These are phyloP conservation scores for Portevinia maculata DNA, from an alignment of 2,888 invertebrate genomes.

Conservation along the genomic window DNA sequence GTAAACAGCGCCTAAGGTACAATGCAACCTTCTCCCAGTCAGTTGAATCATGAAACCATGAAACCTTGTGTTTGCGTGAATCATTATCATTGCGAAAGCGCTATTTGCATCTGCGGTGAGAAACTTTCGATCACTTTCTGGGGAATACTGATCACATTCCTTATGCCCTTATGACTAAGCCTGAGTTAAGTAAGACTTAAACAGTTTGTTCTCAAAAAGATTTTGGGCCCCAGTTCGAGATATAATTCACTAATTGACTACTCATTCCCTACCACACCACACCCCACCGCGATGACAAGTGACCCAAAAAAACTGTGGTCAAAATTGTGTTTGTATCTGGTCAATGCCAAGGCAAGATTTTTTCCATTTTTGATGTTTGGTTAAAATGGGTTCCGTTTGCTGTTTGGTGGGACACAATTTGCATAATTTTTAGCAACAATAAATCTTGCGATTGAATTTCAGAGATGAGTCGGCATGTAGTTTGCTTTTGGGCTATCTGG, in stretches of 20 bases:
- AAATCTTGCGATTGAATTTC: slow-evolving; percentile 31
- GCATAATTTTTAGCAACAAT: slow-evolving; percentile 37
- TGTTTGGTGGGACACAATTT: slow-evolving; percentile 34
- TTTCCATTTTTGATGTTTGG: slow-evolving; percentile 41
- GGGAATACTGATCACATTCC: slow-evolving; percentile 1
- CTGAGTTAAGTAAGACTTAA: slow-evolving; percentile 33
- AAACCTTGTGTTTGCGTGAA: slow-evolving; percentile 38
- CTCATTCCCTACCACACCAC: slow-evolving; percentile 7
- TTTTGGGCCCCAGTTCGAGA: slow-evolving; percentile 1
- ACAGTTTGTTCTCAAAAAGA: neutral
- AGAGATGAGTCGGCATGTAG: slow-evolving; percentile 11
- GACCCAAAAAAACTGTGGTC: slow-evolving; percentile 33
- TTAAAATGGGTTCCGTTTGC: slow-evolving; percentile 24
- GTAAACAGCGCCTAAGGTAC: neutral
- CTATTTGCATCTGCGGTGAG: slow-evolving; percentile 24
- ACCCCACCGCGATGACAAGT: slow-evolving; percentile 9
- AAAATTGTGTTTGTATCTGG: slow-evolving; percentile 19
- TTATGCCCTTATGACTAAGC: slow-evolving; percentile 26
- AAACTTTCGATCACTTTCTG: slow-evolving; percentile 58
- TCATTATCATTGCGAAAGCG: slow-evolving; percentile 45
- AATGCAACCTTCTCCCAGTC: neutral
- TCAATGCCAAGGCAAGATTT: slow-evolving; percentile 37
- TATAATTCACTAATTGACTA: slow-evolving; percentile 10
- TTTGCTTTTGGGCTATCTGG: slow-evolving; percentile 12
- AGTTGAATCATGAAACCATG: slow-evolving; percentile 34